Percentiles rank a stretch among this genome's conserved stretches.
phyloP scores from a whole-genome alignment of 2,888 invertebrate species.

The Oscheius sp. region DNA sequence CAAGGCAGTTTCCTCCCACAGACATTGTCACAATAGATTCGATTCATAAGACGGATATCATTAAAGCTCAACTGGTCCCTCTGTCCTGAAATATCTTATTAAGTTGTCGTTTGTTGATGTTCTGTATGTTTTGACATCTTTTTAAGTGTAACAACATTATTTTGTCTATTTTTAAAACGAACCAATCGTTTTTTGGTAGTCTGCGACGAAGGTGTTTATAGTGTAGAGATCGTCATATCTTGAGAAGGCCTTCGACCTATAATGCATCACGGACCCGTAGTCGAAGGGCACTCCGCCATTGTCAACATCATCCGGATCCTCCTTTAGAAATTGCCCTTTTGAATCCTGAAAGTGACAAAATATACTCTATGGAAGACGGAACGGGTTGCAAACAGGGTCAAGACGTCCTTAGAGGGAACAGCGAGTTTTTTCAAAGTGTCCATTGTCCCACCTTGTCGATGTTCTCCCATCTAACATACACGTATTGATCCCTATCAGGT shows the following conservation, averaged over 20 bases:
- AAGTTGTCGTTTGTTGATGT: too few species aligned
- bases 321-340: slow-evolving; percentile 70
- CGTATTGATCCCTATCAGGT: slow-evolving; percentile 68
- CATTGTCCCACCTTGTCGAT: slow-evolving; percentile 58
- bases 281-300: slow-evolving; percentile 69
- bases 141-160: not conserved
- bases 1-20: slow-evolving; percentile 65
- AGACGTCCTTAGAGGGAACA: slow-evolving; percentile 7
- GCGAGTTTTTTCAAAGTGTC: not conserved
- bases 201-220: slow-evolving; percentile 69
- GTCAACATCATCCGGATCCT: slow-evolving; percentile 69
- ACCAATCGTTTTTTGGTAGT: slow-evolving; percentile 70
- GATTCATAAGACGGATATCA: slow-evolving; percentile 70
- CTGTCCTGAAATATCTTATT: slow-evolving; percentile 45
- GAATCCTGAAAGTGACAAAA: slow-evolving; percentile 52
- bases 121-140: not conserved
- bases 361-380: not conserved
- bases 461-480: slow-evolving; percentile 69
- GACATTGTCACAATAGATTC: slow-evolving; percentile 64
- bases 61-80: slow-evolving; percentile 71
- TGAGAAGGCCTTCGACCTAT: slow-evolving; percentile 69
- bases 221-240: slow-evolving; percentile 70
- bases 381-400: slow-evolving; percentile 10
- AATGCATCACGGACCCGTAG: slow-evolving; percentile 70
- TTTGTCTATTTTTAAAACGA: slow-evolving; percentile 16